Percentiles rank a stretch among this genome's conserved stretches.
phyloP scores from a whole-genome alignment of 1,140 invertebrate species.

The Antheraea mylitta region DNA sequence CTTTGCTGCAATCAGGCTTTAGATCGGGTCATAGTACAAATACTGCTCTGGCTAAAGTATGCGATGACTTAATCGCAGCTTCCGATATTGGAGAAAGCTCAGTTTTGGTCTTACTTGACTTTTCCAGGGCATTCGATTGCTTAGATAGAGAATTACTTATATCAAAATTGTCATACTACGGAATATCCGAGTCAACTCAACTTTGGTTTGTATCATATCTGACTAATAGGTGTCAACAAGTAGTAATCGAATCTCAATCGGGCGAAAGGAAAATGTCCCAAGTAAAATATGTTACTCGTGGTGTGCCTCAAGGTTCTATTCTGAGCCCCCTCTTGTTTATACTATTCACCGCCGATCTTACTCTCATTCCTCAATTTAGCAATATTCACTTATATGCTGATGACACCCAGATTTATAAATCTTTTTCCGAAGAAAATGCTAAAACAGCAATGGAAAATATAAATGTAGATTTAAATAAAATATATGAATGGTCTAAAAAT shows the following conservation, averaged over 20 bases:
- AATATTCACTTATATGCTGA: too few relatives aligned
- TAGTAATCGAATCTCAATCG: neutral
- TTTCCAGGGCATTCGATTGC: slow-evolving; percentile 23
- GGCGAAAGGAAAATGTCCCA: neutral
- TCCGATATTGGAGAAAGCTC: slow-evolving; percentile 15
- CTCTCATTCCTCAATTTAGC: too few relatives aligned
- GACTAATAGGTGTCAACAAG: neutral
- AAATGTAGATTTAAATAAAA: too few relatives aligned
- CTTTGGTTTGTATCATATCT: slow-evolving; percentile 12
- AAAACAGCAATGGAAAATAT: too few relatives aligned
- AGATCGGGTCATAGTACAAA: slow-evolving; percentile 17
- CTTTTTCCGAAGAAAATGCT: too few relatives aligned
- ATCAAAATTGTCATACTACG: slow-evolving; percentile 22
- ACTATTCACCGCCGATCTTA: too few relatives aligned
- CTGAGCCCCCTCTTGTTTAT: slow-evolving; percentile 15
- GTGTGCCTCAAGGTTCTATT: slow-evolving; percentile 17
- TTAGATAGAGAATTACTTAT: slow-evolving; percentile 17
- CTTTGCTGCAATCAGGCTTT: slow-evolving; percentile 21
- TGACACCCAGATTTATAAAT: too few relatives aligned
- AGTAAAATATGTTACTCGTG: neutral
- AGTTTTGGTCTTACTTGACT: slow-evolving; percentile 19
- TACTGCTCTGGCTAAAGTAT: slow-evolving; percentile 17
- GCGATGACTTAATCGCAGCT: slow-evolving; percentile 17
- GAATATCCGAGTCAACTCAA: slow-evolving; percentile 6
- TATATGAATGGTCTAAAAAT: too few relatives aligned